A percentile compares a stretch with the other conserved stretches of the same genome.
Conservation (phyloP, 2,113 vertebrate species). For the Sylvilagus bachmani region DNA sequence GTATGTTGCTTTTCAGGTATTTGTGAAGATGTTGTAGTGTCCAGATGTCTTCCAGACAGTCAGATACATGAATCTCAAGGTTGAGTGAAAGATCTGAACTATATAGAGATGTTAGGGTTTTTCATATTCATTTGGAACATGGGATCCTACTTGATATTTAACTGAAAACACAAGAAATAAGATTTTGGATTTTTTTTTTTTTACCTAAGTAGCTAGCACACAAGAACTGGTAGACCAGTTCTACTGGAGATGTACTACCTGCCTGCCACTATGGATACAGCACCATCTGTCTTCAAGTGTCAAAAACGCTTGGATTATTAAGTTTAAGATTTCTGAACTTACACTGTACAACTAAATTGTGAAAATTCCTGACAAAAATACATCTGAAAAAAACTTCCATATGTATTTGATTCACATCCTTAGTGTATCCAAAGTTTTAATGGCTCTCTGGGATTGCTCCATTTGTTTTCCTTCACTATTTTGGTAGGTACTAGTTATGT, state of each 20-base stretch:
- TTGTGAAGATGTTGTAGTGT: not conserved
- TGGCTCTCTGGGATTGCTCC: not conserved
- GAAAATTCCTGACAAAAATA: not conserved
- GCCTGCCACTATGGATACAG: not conserved
- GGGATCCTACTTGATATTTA: not conserved
- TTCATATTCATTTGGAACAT: not conserved
- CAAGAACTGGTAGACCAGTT: not conserved
- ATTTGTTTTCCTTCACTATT: not conserved
- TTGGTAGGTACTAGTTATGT: not conserved
- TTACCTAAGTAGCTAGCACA: not conserved
- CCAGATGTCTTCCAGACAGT: not conserved
- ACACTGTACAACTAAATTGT: not conserved
- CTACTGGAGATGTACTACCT: not conserved
- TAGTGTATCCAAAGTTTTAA: not conserved
- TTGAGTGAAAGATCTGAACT: not conserved
- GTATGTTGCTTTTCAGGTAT: not conserved
- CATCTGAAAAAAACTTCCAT: not conserved
- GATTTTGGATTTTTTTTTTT: not conserved
- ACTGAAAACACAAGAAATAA: conserved; percentile 13
- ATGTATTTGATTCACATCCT: not conserved
- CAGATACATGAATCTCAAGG: not conserved
- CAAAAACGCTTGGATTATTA: not conserved
- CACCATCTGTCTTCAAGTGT: not conserved
- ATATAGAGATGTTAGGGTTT: not conserved
- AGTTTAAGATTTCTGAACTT: not conserved